Base-by-base conservation (phyloP, 2,797 vertebrate species). In the Otus scops region DNA sequence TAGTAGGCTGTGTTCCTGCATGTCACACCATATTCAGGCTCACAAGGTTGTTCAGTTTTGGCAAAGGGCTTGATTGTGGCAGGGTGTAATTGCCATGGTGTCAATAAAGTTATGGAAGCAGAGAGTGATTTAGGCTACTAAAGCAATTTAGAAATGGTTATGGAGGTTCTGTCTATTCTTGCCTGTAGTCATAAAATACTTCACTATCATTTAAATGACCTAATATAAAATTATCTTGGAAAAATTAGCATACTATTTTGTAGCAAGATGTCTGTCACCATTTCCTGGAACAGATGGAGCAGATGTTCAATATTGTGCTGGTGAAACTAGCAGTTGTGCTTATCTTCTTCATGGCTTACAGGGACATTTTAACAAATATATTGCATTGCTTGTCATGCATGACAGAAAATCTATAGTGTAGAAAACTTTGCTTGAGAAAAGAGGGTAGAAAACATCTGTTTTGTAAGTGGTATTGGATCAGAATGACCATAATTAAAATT, bases 351-450 rank as follows among this genome's bases (percentile, higher is more conserved):
- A 3, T 80, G 75, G 68, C 64, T 96, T 95, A 87, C 65, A 75
- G 88, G 69, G 79, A 69, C 74, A 47, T 92, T 96, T 89, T 81
- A 94, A 78, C 45, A 91, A 95, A 92, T 85, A 24, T 18, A 50
- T 76, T 61, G 50, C 77, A 30, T 67, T 77, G 65, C 63, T 88
- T 19, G n/a, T 86, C 57, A 50, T 64, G 27, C 56, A 12, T 89
- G 82, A 64, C 50, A 93, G 81, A 90, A 92, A 95, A 74, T 67
- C 43, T 80, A 18, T 60, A 85, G 60, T 1, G 10, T n/a, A 71
- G 43, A 69, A 86, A 85, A 87, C 78, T 95, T 93, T 83, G 27
- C n/a, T 79, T 61, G 57, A 68, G 54, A 60, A 64, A 59, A 39
- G 22, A 85, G 21, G 18, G 63, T 88, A 65, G 43, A 87, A 96